Conservation (phyloP, 2,797 vertebrate genomes). For the Dryobates pubescens region DNA sequence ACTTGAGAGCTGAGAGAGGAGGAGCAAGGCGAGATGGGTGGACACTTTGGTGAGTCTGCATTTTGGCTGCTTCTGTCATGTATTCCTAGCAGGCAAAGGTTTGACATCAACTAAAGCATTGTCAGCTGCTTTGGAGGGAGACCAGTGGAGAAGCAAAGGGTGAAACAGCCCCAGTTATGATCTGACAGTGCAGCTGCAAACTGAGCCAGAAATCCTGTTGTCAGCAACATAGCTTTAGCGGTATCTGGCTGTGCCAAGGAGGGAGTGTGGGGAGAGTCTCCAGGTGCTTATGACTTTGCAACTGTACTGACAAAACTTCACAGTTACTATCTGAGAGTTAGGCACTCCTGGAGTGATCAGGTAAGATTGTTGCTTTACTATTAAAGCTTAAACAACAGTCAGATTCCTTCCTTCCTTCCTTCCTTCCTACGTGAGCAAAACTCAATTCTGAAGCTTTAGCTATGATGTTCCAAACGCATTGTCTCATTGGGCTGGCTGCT, state of each 20-base stretch:
- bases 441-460: background rate
- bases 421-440: background rate
- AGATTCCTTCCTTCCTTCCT: background rate
- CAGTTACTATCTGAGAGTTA: background rate
- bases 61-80: background rate
- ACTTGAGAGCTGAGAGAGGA: background rate
- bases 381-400: background rate
- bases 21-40: background rate
- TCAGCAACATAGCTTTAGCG: rapidly evolving
- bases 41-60: background rate
- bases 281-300: background rate
- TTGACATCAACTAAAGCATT: background rate
- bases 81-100: background rate
- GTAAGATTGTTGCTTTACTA: background rate
- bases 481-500: background rate
- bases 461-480: background rate
- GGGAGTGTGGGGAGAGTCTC: background rate
- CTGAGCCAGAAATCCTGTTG: background rate
- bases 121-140: background rate
- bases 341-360: background rate
- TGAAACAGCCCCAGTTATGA: background rate
- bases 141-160: background rate
- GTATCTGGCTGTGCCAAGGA: background rate
- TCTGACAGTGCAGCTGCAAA: background rate
- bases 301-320: background rate